These are phyloP conservation scores for Homarus americanus DNA, from an alignment of 1,140 invertebrate genomes.

Conservation along the genomic window DNA sequence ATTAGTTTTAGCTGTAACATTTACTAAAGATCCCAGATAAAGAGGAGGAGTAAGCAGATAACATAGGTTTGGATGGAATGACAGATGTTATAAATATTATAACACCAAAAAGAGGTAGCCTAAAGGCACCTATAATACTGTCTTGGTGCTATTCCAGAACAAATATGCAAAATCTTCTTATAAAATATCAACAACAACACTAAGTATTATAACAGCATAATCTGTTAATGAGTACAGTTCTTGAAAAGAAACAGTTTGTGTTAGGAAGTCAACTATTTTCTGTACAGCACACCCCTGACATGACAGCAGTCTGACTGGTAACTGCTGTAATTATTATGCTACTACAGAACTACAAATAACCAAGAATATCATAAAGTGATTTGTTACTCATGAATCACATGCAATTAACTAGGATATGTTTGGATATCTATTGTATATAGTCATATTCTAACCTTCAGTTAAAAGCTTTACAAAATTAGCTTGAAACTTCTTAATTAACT, in stretches of 20 bases:
- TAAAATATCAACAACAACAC: not conserved
- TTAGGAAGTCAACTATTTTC: not conserved
- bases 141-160: slow-evolving; percentile 10
- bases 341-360: not conserved
- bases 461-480: not conserved
- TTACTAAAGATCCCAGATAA: too few relatives aligned
- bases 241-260: not conserved
- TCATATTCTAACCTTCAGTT: not conserved
- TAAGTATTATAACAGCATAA: not conserved
- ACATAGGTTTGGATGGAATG: not conserved
- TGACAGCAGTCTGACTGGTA: not conserved
- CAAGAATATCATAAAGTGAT: not conserved
- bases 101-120: slow-evolving; percentile 14
- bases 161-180: not conserved
- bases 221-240: not conserved
- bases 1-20: too few relatives aligned
- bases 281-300: not conserved
- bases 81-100: slow-evolving; percentile 15
- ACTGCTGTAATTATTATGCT: not conserved
- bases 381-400: not conserved
- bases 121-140: not conserved
- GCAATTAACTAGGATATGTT: not conserved
- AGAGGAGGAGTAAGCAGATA: not conserved
- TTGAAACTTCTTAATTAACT: not conserved
- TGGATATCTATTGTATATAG: not conserved